Evolutionary conservation across 2,888 invertebrate species (phyloP).

Genomic region (Chrysolina haemoptera): DNA sequence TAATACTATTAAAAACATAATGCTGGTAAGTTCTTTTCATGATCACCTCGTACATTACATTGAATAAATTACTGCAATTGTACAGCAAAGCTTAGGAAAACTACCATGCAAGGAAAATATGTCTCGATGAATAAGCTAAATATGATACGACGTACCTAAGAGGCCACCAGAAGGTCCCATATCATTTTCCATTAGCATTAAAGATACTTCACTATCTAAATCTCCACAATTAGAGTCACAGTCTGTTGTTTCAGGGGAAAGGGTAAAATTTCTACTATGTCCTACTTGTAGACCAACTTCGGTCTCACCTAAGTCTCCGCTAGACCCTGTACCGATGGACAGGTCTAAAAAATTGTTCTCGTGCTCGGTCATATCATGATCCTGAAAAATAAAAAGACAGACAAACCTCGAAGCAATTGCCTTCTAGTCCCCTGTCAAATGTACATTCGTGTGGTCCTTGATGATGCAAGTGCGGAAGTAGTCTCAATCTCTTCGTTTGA

Average conservation of each 20-base stretch:
- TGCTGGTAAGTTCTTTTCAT: not conserved
- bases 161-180: constrained; percentile 67
- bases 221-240: constrained; percentile 92
- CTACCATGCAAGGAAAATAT: constrained; percentile 22
- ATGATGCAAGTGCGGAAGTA: too few relatives aligned
- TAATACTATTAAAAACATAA: too few relatives aligned
- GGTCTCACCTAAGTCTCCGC: constrained; percentile 78
- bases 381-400: constrained; percentile 62
- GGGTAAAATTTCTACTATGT: constrained; percentile 87
- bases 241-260: constrained; percentile 94
- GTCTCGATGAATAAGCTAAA: not conserved
- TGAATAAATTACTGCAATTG: constrained; percentile 10
- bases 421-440: too few relatives aligned
- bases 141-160: constrained; percentile 58
- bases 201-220: constrained; percentile 87
- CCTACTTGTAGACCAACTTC: constrained; percentile 77
- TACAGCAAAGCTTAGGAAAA: constrained; percentile 1
- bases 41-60: not conserved
- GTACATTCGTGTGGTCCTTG: too few relatives aligned
- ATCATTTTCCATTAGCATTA: constrained; percentile 82
- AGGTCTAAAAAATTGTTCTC: constrained; percentile 76
- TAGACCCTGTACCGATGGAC: constrained; percentile 76
- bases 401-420: not conserved
- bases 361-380: constrained; percentile 71
- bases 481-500: too few relatives aligned